These are phyloP conservation scores for Chloebia gouldiae DNA, from an alignment of 2,113 vertebrate species.

Conservation along the genomic window DNA sequence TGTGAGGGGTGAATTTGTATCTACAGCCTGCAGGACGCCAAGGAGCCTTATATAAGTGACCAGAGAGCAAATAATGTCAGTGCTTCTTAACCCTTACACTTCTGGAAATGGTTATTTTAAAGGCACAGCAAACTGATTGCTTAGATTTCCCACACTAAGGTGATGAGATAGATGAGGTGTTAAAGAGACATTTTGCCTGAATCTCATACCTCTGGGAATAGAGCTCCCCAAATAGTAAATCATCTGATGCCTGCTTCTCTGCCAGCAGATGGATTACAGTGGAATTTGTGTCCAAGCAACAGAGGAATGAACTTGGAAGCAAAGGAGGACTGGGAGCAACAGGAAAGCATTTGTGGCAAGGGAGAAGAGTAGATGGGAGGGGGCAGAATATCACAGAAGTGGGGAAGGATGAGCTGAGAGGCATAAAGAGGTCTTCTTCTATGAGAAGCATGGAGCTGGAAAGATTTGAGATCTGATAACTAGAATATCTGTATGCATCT, in stretches of 20 bases:
- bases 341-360: neutral
- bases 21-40: neutral
- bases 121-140: neutral
- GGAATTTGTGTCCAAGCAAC: neutral
- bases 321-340: neutral
- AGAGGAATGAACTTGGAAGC: neutral
- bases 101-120: neutral
- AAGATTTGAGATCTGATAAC: neutral
- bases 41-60: neutral
- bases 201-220: neutral
- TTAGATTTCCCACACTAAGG: neutral
- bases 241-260: neutral
- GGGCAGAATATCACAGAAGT: neutral
- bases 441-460: neutral
- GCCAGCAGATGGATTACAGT: neutral
- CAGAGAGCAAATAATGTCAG: neutral
- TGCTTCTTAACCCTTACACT: neutral
- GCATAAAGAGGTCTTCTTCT: neutral
- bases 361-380: neutral
- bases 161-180: neutral
- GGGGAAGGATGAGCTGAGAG: neutral
- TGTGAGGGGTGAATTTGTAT: constrained; percentile 6
- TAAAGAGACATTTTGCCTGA: neutral
- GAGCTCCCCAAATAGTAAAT: neutral
- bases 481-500: neutral